Percentiles rank a stretch among this genome's conserved stretches.
These are phyloP conservation scores for Pangasianodon gigas DNA, from an alignment of 2,113 vertebrate genomes.

Conservation along the genomic window DNA sequence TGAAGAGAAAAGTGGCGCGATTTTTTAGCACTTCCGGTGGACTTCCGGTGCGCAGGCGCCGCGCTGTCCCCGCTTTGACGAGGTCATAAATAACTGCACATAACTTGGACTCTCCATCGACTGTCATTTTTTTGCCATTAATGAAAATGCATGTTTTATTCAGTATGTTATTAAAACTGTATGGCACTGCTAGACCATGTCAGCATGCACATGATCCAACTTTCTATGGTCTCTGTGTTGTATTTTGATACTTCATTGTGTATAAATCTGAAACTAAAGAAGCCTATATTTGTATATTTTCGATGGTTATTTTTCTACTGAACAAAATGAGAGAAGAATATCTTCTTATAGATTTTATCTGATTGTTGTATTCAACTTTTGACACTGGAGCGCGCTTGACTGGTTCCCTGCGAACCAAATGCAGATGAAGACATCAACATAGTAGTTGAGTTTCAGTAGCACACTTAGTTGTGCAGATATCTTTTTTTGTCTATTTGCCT, in stretches of 20 bases:
- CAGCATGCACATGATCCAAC: conserved; percentile 44
- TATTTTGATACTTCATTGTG: conserved; percentile 54
- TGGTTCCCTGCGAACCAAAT: conserved; percentile 51
- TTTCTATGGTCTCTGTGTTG: conserved; percentile 41
- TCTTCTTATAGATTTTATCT: conserved; percentile 43
- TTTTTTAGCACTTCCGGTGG: conserved; percentile 23
- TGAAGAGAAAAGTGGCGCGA: neutral
- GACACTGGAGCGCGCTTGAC: conserved; percentile 47
- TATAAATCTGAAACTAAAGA: conserved; percentile 28
- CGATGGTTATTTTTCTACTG: conserved; percentile 47
- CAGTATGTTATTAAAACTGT: conserved; percentile 30
- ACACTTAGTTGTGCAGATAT: conserved; percentile 48
- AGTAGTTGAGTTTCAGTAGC: conserved; percentile 56
- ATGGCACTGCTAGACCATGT: conserved; percentile 23
- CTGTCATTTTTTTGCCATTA: conserved; percentile 23
- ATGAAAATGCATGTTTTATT: conserved; percentile 47
- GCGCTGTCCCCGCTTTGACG: conserved; percentile 19
- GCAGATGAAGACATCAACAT: conserved; percentile 47
- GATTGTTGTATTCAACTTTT: conserved; percentile 46
- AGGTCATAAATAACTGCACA: conserved; percentile 21
- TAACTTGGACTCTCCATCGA: conserved; percentile 9
- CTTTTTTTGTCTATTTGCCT: conserved; percentile 45
- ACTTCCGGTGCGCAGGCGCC: neutral
- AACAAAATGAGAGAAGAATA: conserved; percentile 23
- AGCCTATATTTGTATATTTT: conserved; percentile 51